Conservation (phyloP, 2,888 invertebrate species). For the Patella depressa region DNA sequence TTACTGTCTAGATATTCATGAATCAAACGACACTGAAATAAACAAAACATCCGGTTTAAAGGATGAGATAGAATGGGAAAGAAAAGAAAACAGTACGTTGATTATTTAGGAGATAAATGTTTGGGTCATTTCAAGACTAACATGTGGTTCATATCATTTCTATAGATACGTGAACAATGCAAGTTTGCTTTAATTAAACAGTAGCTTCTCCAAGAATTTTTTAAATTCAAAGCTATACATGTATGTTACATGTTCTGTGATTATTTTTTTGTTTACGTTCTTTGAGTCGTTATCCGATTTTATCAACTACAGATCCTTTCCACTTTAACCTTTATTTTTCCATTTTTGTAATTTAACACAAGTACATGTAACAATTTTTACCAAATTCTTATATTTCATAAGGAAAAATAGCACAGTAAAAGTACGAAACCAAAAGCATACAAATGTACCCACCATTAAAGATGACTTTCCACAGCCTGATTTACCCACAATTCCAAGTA, state of each 20-base stretch:
- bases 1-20: conserved; percentile 46
- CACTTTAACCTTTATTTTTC: not conserved
- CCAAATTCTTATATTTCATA: no score
- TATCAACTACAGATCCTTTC: not conserved
- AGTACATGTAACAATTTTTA: conserved; percentile 1
- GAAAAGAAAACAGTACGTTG: not conserved
- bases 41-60: conserved; percentile 4
- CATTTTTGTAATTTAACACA: not conserved
- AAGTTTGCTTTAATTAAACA: no score
- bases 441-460: conserved; percentile 58
- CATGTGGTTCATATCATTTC: no score
- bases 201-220: no score
- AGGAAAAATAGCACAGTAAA: no score
- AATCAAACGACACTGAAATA: conserved; percentile 54
- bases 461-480: conserved; percentile 70
- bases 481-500: conserved; percentile 66
- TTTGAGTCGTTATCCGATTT: no score
- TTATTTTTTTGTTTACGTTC: no score
- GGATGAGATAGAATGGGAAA: not conserved
- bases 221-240: no score
- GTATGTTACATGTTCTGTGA: no score
- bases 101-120: no score
- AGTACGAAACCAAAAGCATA: not conserved
- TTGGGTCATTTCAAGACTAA: no score
- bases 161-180: no score